phyloP scores from a whole-genome alignment of 1,140 invertebrate genomes.

The Alviniconcha marisindica region DNA sequence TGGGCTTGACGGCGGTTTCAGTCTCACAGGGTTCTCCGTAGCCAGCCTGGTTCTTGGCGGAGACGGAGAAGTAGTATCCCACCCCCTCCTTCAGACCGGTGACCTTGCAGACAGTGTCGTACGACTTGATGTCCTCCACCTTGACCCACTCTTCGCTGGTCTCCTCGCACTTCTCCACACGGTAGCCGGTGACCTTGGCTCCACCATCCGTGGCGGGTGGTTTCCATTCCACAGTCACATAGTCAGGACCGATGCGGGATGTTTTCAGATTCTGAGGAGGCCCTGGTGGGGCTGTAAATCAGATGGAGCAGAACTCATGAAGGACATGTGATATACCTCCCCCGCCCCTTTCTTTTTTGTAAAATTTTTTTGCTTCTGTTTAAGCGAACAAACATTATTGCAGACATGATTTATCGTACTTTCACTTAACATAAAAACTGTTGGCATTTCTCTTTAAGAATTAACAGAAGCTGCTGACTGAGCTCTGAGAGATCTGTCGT shows the following conservation, averaged over 20 bases:
- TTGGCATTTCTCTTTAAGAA: too few relatives aligned
- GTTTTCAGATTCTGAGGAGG: constrained; percentile 94
- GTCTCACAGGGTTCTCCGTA: constrained; percentile 92
- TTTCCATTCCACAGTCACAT: constrained; percentile 95
- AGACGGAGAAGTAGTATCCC: constrained; percentile 96
- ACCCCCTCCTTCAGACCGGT: constrained; percentile 91
- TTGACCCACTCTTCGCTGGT: constrained; percentile 57
- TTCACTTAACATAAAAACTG: too few relatives aligned
- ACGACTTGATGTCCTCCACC: constrained; percentile 56
- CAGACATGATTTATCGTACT: too few relatives aligned
- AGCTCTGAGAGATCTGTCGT: too few relatives aligned
- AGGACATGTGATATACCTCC: too few relatives aligned
- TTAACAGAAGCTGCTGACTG: too few relatives aligned
- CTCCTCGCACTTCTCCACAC: constrained; percentile 70
- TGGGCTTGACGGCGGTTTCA: constrained; percentile 84
- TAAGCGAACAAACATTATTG: neutral
- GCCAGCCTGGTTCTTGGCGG: constrained; percentile 98
- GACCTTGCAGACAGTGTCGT: constrained; percentile 83
- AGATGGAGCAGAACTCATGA: too few relatives aligned
- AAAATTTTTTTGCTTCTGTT: too few relatives aligned
- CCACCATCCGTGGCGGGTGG: constrained; percentile 94
- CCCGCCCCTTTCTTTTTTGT: too few relatives aligned
- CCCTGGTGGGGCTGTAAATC: constrained; percentile 88
- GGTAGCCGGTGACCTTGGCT: constrained; percentile 83
- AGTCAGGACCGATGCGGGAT: constrained; percentile 94